Conservation (phyloP, 2,797 vertebrate species). For the Eulemur mongoz region DNA sequence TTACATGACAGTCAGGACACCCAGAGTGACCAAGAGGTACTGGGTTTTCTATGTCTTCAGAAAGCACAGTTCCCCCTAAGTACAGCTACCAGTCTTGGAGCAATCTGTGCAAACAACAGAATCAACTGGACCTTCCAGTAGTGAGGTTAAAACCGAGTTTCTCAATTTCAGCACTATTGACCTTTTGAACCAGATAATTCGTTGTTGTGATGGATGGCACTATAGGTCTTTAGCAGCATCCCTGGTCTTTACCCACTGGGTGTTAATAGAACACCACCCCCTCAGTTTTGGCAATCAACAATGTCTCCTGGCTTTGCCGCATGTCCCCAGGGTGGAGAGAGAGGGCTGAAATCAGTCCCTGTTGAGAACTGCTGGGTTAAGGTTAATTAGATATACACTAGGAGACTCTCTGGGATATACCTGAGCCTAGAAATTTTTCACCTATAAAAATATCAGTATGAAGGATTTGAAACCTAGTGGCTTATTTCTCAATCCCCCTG, state of each 20-base stretch:
- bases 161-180: not conserved
- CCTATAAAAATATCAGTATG: not conserved
- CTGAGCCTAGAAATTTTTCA: not conserved
- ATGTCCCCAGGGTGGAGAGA: not conserved
- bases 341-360: not conserved
- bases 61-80: not conserved
- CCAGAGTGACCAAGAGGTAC: conserved; percentile 66
- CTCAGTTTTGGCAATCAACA: not conserved
- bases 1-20: conserved; percentile 19
- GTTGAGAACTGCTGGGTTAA: not conserved
- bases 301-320: not conserved
- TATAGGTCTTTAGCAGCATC: not conserved
- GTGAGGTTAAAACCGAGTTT: not conserved
- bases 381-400: not conserved
- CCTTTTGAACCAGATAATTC: not conserved
- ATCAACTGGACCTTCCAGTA: not conserved
- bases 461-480: not conserved
- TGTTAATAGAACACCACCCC: not conserved
- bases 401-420: not conserved
- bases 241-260: not conserved
- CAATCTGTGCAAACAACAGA: not conserved
- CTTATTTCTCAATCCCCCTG: not conserved
- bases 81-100: too few relatives aligned
- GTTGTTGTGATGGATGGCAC: not conserved
- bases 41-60: not conserved